A percentile compares a stretch with the other conserved stretches of the same genome.
Evolutionary conservation across 2,888 invertebrate genomes (phyloP).

Genomic region (Teleogryllus oceanicus): DNA sequence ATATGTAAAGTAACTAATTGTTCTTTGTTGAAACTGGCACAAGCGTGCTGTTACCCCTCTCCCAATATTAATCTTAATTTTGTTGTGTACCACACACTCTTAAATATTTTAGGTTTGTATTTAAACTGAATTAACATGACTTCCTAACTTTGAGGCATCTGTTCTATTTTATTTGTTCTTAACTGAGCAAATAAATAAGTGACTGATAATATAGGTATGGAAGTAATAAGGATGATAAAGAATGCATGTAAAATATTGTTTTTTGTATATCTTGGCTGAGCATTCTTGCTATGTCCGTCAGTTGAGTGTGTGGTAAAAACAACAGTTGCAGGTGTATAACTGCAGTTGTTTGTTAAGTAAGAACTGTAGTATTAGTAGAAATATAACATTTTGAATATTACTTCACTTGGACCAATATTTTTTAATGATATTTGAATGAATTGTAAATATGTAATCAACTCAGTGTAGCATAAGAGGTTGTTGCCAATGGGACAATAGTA

Average conservation of each 20-base stretch:
- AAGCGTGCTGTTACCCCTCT: no score
- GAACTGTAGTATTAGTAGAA: background rate
- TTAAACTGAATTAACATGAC: no score
- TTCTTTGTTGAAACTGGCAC: background rate
- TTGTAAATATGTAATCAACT: constrained; percentile 3
- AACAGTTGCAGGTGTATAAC: background rate
- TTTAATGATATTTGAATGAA: constrained; percentile 1
- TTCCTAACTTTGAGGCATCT: no score
- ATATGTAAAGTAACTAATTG: background rate
- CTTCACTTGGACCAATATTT: constrained; percentile 1
- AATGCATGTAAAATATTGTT: no score
- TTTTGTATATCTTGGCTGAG: no score
- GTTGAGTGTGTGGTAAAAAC: no score
- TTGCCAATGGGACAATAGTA: background rate
- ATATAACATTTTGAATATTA: constrained; percentile 8
- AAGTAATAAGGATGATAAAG: no score
- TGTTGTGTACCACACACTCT: no score
- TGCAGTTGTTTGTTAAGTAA: background rate
- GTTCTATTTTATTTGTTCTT: background rate
- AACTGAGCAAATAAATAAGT: background rate
- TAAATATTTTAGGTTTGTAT: no score
- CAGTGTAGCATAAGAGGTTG: background rate
- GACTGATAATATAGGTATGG: background rate
- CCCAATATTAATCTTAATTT: no score
- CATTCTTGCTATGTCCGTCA: no score